Percentiles rank a stretch among this genome's conserved stretches.
Evolutionary conservation across 2,888 invertebrate species (phyloP).

Genomic region (Microchrysa polita): DNA sequence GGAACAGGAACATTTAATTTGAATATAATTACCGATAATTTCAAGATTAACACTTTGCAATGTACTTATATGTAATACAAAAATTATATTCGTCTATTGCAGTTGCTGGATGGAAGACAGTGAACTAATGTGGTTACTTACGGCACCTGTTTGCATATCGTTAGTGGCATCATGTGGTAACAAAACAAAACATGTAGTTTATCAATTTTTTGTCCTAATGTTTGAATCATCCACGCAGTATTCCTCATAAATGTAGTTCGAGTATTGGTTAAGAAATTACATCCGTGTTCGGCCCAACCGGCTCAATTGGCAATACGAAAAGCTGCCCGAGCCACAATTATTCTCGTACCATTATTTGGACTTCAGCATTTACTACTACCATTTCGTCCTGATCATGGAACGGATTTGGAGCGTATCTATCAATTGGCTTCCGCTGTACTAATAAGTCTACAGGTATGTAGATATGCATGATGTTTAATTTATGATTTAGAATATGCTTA

Average conservation of each 20-base stretch:
- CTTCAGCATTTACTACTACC: slow-evolving; percentile 78
- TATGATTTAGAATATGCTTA: no score
- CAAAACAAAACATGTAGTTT: slow-evolving; percentile 33
- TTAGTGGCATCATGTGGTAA: slow-evolving; percentile 70
- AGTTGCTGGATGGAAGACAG: slow-evolving; percentile 78
- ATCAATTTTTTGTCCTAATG: neutral
- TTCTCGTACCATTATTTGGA: slow-evolving; percentile 76
- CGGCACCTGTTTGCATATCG: slow-evolving; percentile 70
- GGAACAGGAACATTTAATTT: no score
- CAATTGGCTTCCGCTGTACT: slow-evolving; percentile 74
- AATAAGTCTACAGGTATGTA: slow-evolving; percentile 76
- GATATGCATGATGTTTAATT: no score
- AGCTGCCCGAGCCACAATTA: slow-evolving; percentile 75
- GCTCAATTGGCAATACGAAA: slow-evolving; percentile 70
- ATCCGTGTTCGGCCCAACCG: slow-evolving; percentile 70
- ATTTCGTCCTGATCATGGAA: slow-evolving; percentile 70
- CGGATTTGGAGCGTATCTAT: slow-evolving; percentile 70
- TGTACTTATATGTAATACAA: no score
- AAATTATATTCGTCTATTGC: no score
- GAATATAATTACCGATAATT: no score
- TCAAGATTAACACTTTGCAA: no score
- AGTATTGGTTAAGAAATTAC: slow-evolving; percentile 72
- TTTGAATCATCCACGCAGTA: slow-evolving; percentile 66
- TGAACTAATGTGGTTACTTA: slow-evolving; percentile 72
- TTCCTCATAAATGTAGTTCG: slow-evolving; percentile 75